These are phyloP conservation scores for Trissonchulus latispiculum DNA, from an alignment of 2,888 invertebrate species.

Conservation along the genomic window DNA sequence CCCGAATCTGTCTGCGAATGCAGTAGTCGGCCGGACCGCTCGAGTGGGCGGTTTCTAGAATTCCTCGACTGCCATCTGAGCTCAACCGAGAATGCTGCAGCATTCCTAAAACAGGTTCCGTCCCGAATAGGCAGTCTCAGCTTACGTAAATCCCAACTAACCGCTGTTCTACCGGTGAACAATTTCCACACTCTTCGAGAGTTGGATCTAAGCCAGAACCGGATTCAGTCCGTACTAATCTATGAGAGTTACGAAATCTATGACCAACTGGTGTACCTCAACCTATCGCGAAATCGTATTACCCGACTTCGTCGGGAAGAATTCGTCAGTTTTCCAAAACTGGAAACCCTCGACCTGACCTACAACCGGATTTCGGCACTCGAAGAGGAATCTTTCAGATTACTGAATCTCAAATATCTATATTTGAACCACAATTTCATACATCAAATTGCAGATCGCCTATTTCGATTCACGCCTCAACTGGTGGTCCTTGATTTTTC, in stretches of 20 bases:
- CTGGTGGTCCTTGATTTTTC: slow-evolving; percentile 18
- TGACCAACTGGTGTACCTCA: not conserved
- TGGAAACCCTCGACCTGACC: slow-evolving; percentile 13
- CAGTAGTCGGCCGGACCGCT: no score
- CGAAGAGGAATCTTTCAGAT: slow-evolving; percentile 15
- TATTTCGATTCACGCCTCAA: slow-evolving; percentile 19
- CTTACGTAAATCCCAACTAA: no score
- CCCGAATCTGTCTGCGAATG: no score
- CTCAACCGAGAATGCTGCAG: no score
- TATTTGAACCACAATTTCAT: slow-evolving; percentile 13
- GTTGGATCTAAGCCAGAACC: slow-evolving; percentile 10
- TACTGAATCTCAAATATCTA: slow-evolving; percentile 13
- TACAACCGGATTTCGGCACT: slow-evolving; percentile 10
- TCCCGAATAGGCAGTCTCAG: no score
- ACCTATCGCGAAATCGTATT: slow-evolving; percentile 12
- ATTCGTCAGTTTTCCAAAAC: slow-evolving; percentile 20
- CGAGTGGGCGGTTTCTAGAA: no score
- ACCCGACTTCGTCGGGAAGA: slow-evolving; percentile 17
- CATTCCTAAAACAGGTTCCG: no score
- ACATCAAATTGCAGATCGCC: slow-evolving; percentile 15
- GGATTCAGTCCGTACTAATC: not conserved
- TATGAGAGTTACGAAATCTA: slow-evolving; percentile 10
- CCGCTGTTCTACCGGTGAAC: no score
- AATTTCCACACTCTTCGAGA: no score
- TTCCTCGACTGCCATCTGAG: no score